Conservation (phyloP, 1,140 invertebrate genomes). For the Ganaspis sp. region DNA sequence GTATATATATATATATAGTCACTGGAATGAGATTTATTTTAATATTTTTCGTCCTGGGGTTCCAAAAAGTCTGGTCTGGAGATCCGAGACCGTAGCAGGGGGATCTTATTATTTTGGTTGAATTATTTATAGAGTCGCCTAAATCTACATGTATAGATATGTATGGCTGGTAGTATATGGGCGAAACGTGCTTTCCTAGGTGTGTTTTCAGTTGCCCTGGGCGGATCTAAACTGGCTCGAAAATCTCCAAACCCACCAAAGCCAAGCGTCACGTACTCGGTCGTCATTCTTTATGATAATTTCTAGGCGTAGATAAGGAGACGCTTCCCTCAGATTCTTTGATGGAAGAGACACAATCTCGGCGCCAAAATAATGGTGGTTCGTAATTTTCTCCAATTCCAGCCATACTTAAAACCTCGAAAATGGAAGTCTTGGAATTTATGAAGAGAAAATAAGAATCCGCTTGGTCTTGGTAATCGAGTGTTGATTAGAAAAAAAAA, state of each 20-base stretch:
- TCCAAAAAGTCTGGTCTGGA: slow-evolving; percentile 49
- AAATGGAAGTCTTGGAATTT: not conserved
- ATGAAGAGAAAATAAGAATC: not conserved
- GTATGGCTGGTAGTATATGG: slow-evolving; percentile 1
- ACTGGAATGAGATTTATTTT: slow-evolving; percentile 10
- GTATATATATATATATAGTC: not conserved
- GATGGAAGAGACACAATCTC: slow-evolving; percentile 9
- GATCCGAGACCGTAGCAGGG: slow-evolving; percentile 47
- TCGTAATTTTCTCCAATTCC: not conserved
- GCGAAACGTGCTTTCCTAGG: slow-evolving; percentile 39
- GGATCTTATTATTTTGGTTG: slow-evolving; percentile 62
- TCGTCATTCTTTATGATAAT: slow-evolving; percentile 1
- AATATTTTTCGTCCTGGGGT: slow-evolving; percentile 21
- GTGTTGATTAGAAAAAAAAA: not conserved
- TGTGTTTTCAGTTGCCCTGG: slow-evolving; percentile 13
- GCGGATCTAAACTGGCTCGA: slow-evolving; percentile 33
- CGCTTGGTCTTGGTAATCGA: not conserved
- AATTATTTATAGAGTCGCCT: slow-evolving; percentile 65
- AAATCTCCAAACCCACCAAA: slow-evolving; percentile 52
- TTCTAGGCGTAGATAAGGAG: not conserved
- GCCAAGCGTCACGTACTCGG: not conserved
- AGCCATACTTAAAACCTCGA: not conserved
- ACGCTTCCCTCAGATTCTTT: not conserved
- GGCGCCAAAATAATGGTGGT: slow-evolving; percentile 20
- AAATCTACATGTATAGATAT: not conserved